Conservation (phyloP, 2,797 vertebrate genomes). For the Lutjanus campechanus region DNA sequence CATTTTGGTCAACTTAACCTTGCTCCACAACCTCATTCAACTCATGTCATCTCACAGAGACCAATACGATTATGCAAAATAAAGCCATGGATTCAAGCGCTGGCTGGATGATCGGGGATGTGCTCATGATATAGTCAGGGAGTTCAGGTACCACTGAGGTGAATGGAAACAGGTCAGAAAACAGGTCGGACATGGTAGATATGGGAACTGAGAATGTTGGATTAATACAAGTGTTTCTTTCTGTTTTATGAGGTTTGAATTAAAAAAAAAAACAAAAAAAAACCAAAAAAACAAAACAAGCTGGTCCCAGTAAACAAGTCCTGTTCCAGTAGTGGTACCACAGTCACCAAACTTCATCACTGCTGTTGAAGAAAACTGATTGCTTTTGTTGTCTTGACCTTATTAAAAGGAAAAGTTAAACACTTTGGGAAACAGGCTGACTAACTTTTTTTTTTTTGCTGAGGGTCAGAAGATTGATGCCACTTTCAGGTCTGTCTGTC, state of each 20-base stretch:
- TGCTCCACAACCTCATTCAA: conserved; percentile 75
- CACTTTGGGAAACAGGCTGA: background rate
- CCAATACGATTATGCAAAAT: conserved; percentile 86
- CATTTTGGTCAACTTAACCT: conserved; percentile 85
- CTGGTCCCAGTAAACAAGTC: conserved; percentile 61
- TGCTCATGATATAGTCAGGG: conserved; percentile 62
- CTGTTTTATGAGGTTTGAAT: conserved; percentile 36
- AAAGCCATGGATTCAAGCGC: conserved; percentile 84
- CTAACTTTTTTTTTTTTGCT: conserved; percentile 19
- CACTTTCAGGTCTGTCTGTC: background rate
- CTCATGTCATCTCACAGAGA: conserved; percentile 89
- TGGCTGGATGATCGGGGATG: conserved; percentile 64
- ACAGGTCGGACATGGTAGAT: conserved; percentile 33
- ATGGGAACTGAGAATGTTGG: conserved; percentile 19
- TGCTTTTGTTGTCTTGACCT: conserved; percentile 20
- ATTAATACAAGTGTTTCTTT: conserved; percentile 29
- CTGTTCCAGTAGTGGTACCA: conserved; percentile 47
- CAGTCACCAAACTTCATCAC: conserved; percentile 31
- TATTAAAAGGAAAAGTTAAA: conserved; percentile 43
- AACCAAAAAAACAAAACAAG: conserved; percentile 16
- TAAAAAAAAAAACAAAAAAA: conserved; percentile 7
- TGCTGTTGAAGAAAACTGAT: conserved; percentile 30
- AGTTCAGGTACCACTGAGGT: conserved; percentile 60
- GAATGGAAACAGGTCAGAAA: conserved; percentile 57
- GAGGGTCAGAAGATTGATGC: background rate